A percentile compares a stretch with the other conserved stretches of the same genome.
Conservation (phyloP, 1,140 invertebrate species). For the Euglossa dilemma region DNA sequence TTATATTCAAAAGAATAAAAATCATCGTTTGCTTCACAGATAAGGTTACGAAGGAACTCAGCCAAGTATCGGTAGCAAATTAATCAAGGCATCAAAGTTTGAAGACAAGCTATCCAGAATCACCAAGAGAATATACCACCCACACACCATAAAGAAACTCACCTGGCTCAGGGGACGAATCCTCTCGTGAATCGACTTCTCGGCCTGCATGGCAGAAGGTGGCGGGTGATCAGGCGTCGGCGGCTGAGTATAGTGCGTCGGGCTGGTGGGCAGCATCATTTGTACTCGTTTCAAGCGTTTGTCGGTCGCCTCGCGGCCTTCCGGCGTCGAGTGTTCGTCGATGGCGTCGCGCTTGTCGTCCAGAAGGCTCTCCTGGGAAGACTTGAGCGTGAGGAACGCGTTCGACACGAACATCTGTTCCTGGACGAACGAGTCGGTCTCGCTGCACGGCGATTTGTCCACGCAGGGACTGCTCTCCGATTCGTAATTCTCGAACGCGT, state of each 20-base stretch:
- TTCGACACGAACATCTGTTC: slow-evolving; percentile 83
- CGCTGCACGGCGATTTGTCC: slow-evolving; percentile 81
- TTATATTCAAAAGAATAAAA: no score
- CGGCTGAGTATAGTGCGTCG: slow-evolving; percentile 94
- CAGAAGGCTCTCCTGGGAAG: slow-evolving; percentile 86
- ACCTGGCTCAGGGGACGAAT: slow-evolving; percentile 95
- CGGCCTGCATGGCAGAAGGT: slow-evolving; percentile 94
- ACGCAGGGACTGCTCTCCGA: slow-evolving; percentile 77
- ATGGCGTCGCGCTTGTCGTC: slow-evolving; percentile 81
- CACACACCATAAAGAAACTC: slow-evolving; percentile 67
- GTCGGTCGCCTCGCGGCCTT: slow-evolving; percentile 71
- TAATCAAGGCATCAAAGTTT: no score
- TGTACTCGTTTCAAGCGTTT: slow-evolving; percentile 79
- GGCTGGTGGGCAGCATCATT: slow-evolving; percentile 87
- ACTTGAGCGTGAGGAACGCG: slow-evolving; percentile 85
- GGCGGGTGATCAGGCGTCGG: slow-evolving; percentile 97
- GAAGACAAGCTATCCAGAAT: no score
- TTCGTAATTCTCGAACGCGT: slow-evolving; percentile 86
- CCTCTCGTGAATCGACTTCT: slow-evolving; percentile 93
- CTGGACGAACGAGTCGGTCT: slow-evolving; percentile 72
- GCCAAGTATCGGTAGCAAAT: not conserved
- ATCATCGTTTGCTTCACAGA: not conserved
- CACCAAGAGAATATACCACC: no score
- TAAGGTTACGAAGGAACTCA: not conserved
- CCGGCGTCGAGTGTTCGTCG: slow-evolving; percentile 76